A percentile compares a stretch with the other conserved stretches of the same genome.
Evolutionary conservation across 1,140 invertebrate species (phyloP).

Genomic region (Leptinotarsa texana): DNA sequence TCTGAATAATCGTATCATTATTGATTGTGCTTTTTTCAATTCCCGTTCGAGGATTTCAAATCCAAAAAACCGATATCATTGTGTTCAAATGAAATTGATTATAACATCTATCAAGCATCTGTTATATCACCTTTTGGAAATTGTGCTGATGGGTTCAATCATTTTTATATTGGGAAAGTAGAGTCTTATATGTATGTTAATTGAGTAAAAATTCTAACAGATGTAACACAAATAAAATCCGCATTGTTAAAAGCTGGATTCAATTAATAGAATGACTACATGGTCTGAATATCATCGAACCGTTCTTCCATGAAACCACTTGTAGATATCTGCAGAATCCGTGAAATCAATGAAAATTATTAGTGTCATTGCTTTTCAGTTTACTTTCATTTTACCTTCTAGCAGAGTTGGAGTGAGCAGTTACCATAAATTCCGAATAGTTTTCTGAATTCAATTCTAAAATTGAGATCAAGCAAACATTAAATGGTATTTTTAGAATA

Average conservation of each 20-base stretch:
- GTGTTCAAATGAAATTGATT: no score
- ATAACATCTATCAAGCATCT: background rate
- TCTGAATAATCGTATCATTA: no score
- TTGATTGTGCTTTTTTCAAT: no score
- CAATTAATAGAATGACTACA: slow-evolving; percentile 11
- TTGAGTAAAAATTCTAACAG: background rate
- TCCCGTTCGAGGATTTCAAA: no score
- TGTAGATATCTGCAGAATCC: slow-evolving; percentile 11
- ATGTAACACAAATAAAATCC: background rate
- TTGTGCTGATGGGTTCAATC: background rate
- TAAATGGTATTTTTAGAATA: no score
- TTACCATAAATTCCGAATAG: no score
- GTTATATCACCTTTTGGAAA: background rate
- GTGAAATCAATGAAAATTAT: background rate
- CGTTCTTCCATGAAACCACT: background rate
- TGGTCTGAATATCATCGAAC: slow-evolving; percentile 16
- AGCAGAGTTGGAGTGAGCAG: no score
- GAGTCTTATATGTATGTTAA: background rate
- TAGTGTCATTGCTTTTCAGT: background rate
- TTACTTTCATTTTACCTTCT: background rate
- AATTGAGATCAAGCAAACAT: no score
- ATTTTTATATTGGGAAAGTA: background rate
- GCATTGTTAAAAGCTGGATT: background rate
- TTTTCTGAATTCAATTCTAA: no score
- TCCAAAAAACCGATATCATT: no score